Evolutionary conservation across 2,113 vertebrate species (phyloP).

Genomic region (Otis tarda): DNA sequence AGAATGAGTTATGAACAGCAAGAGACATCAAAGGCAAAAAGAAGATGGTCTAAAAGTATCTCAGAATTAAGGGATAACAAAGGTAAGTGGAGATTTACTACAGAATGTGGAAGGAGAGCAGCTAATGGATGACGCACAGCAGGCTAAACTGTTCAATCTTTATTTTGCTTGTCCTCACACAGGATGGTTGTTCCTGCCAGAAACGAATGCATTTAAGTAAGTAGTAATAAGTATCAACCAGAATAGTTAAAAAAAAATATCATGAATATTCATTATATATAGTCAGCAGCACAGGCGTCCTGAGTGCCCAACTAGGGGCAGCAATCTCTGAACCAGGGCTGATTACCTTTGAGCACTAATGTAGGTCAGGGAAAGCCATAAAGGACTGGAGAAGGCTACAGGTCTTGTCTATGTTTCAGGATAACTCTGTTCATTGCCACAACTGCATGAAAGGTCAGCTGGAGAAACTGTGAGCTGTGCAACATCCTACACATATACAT

Average conservation of each 20-base stretch:
- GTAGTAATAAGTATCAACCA: neutral
- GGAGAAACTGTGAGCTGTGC: neutral
- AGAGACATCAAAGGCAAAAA: neutral
- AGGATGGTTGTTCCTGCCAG: neutral
- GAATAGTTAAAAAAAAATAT: neutral
- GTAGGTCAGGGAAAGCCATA: neutral
- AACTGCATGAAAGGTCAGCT: neutral
- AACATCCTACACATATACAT: neutral
- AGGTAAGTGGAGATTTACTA: neutral
- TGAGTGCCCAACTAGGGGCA: neutral
- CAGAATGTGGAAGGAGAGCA: neutral
- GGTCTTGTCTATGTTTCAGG: neutral
- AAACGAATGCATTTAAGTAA: neutral
- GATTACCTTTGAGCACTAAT: neutral
- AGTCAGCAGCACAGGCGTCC: neutral
- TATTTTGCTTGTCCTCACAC: neutral
- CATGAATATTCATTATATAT: neutral
- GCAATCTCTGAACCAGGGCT: neutral
- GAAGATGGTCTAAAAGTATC: neutral
- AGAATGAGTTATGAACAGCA: neutral
- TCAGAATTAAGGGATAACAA: neutral
- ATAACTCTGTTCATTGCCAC: neutral
- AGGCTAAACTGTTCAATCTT: neutral
- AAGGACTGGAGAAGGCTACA: neutral
- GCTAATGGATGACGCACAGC: neutral